Percentiles rank a stretch among this genome's conserved stretches.
These are phyloP conservation scores for Benitochromis conjunctus DNA, from an alignment of 2,113 vertebrate species.

Conservation along the genomic window DNA sequence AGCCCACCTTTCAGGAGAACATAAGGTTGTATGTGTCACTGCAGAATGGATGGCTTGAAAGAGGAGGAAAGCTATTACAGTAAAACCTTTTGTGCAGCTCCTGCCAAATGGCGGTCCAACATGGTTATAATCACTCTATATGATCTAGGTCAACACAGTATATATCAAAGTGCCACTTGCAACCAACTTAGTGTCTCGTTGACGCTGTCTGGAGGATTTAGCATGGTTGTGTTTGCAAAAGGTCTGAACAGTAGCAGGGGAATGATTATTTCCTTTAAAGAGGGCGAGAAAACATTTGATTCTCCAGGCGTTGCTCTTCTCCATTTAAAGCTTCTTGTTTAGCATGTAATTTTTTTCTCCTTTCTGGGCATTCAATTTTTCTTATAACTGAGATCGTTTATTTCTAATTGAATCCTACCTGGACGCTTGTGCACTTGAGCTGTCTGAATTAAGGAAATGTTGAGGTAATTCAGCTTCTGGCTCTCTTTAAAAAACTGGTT, in stretches of 20 bases:
- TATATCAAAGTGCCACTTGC: conserved; percentile 43
- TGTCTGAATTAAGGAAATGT: conserved; percentile 5
- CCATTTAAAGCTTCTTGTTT: not conserved
- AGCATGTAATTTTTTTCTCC: not conserved
- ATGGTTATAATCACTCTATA: conserved; percentile 45
- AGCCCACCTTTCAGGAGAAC: conserved; percentile 38
- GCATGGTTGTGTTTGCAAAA: not conserved
- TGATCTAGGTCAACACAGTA: conserved; percentile 43
- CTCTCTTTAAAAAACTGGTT: conserved; percentile 9
- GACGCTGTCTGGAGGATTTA: conserved; percentile 15
- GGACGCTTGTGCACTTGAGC: not conserved
- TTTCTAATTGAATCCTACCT: not conserved
- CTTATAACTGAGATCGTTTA: not conserved
- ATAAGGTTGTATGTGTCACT: conserved; percentile 44
- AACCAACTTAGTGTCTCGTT: conserved; percentile 32
- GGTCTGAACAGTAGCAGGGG: not conserved
- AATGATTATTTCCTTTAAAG: not conserved
- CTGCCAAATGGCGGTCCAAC: conserved; percentile 40
- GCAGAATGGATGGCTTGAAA: conserved; percentile 33
- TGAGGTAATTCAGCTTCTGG: not conserved
- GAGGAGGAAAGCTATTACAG: conserved; percentile 39
- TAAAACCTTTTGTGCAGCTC: conserved; percentile 42
- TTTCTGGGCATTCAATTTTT: not conserved
- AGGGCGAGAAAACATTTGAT: not conserved
- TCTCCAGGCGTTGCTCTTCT: not conserved